Conservation (phyloP, 1,140 invertebrate genomes). For the Leptopilina clavipes region DNA sequence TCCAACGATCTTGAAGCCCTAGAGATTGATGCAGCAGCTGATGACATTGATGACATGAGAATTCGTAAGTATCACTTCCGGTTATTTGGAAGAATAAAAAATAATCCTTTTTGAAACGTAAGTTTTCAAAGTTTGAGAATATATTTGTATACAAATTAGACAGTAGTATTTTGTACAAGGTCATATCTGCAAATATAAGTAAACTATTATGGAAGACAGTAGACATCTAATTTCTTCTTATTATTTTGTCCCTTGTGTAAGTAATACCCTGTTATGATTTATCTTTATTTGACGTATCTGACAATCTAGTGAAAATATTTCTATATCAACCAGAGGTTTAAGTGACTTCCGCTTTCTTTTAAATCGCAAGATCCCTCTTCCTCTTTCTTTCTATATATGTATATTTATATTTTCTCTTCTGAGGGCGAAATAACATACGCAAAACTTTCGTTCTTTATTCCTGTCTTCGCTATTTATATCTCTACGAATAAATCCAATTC, state of each 20-base stretch:
- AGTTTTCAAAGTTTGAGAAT: too few species aligned
- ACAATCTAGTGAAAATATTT: background rate
- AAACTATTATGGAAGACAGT: too few species aligned
- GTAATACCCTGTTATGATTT: background rate
- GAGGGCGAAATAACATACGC: background rate
- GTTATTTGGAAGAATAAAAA: background rate
- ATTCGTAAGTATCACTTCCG: constrained; percentile 52
- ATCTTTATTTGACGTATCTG: background rate
- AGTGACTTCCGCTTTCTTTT: constrained; percentile 8
- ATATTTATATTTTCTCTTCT: background rate
- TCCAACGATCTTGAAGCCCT: constrained; percentile 55
- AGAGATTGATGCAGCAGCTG: constrained; percentile 57
- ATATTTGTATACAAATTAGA: too few species aligned
- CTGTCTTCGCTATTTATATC: constrained; percentile 1
- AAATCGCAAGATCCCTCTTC: background rate
- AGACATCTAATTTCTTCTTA: background rate
- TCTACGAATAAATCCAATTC: background rate
- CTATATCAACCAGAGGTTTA: background rate
- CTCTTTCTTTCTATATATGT: background rate
- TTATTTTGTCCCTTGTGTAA: background rate
- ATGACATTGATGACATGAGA: constrained; percentile 61
- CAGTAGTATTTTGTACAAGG: too few species aligned
- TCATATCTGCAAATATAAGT: too few species aligned
- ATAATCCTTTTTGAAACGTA: too few species aligned
- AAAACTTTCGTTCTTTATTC: background rate